Conservation (phyloP, 2,113 vertebrate genomes). For the Macrotis lagotis region DNA sequence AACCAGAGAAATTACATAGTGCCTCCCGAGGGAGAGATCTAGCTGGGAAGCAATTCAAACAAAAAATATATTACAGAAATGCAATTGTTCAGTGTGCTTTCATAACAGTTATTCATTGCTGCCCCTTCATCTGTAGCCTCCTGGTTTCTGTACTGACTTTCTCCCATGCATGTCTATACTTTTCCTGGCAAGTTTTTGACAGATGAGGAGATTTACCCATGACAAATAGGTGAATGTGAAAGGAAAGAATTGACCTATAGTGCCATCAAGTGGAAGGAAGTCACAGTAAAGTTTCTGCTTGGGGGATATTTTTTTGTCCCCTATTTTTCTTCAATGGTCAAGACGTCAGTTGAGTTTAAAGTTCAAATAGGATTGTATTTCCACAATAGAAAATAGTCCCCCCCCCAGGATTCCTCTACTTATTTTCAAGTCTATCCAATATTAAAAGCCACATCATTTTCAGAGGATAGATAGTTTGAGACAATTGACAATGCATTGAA, state of each 20-base stretch:
- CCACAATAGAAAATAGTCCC: background rate
- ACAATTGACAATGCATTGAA: background rate
- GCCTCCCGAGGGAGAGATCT: slow-evolving; percentile 67
- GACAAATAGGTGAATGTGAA: slow-evolving; percentile 25
- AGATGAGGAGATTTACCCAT: background rate
- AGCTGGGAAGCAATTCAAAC: slow-evolving; percentile 74
- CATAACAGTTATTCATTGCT: slow-evolving; percentile 68
- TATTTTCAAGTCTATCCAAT: background rate
- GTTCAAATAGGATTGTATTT: slow-evolving; percentile 39
- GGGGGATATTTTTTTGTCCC: slow-evolving; percentile 27
- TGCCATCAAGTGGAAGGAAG: slow-evolving; percentile 3
- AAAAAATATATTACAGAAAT: slow-evolving; percentile 75
- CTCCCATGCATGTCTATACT: slow-evolving; percentile 44
- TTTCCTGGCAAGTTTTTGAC: slow-evolving; percentile 28
- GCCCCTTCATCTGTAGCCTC: slow-evolving; percentile 45
- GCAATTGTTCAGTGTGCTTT: slow-evolving; percentile 65
- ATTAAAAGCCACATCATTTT: background rate
- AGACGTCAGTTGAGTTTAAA: background rate
- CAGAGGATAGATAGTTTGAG: background rate
- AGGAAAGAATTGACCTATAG: slow-evolving; percentile 59
- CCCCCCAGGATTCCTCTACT: background rate
- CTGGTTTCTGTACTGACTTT: slow-evolving; percentile 47
- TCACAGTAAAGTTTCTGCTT: slow-evolving; percentile 17
- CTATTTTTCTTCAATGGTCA: slow-evolving; percentile 37
- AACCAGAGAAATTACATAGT: slow-evolving; percentile 75